Percentiles rank a stretch among this genome's conserved stretches.
Conservation (phyloP, 2,797 vertebrate genomes). For the Dryobates pubescens region DNA sequence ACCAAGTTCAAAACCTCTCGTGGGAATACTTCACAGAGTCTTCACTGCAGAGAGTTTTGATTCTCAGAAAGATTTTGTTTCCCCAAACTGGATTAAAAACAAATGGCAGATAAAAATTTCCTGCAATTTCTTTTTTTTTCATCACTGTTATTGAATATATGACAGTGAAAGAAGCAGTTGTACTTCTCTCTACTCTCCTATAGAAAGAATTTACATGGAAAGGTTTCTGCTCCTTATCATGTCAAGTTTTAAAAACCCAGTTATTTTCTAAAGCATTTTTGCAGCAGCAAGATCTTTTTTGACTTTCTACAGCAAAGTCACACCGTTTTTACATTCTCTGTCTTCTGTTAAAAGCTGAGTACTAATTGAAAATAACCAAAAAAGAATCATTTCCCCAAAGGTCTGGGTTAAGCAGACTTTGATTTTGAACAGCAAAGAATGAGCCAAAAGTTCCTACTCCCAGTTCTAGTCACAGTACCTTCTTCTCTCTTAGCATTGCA, state of each 20-base stretch:
- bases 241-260: background rate
- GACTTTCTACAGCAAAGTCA: background rate
- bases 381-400: background rate
- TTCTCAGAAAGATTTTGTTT: background rate
- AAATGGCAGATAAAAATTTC: background rate
- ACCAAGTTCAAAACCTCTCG: background rate
- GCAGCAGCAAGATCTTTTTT: background rate
- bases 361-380: background rate
- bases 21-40: background rate
- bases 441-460: background rate
- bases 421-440: background rate
- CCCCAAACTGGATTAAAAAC: background rate
- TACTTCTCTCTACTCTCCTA: background rate
- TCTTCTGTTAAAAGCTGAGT: background rate
- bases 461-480: background rate
- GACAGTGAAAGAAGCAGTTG: background rate
- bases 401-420: background rate
- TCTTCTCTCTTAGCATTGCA: background rate
- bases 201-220: background rate
- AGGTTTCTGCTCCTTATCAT: background rate
- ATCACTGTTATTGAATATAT: background rate
- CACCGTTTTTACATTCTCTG: background rate
- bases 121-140: background rate
- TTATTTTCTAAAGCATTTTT: background rate
- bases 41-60: background rate